Conservation (phyloP, 2,113 vertebrate genomes). For the Brevimyrus niger region DNA sequence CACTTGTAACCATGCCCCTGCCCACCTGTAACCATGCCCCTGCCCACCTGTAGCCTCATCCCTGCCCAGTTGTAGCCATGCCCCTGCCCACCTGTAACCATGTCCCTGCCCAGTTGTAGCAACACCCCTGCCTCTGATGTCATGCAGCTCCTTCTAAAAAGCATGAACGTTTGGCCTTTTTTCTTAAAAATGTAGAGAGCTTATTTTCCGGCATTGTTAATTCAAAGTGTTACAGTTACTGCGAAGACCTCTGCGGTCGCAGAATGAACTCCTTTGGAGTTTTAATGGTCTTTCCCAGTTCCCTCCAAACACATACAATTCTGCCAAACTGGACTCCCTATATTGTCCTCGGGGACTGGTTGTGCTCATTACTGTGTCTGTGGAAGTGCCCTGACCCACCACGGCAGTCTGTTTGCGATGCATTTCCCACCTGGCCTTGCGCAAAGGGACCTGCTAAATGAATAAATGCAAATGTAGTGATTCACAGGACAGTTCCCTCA, state of each 20-base stretch:
- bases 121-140: background rate
- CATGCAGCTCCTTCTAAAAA: background rate
- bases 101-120: background rate
- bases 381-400: background rate
- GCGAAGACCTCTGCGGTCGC: background rate
- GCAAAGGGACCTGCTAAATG: background rate
- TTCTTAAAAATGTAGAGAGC: background rate
- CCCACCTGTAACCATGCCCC: too few species aligned
- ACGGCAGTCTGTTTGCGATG: background rate
- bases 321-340: background rate
- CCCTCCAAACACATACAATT: background rate
- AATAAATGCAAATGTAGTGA: background rate
- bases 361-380: background rate
- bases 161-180: background rate
- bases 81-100: too few species aligned
- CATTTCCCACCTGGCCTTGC: background rate
- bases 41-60: too few species aligned
- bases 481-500: background rate
- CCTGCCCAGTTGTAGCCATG: too few species aligned
- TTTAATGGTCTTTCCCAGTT: background rate
- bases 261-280: background rate
- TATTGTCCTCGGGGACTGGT: background rate
- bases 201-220: background rate
- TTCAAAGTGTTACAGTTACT: background rate
- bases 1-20: too few species aligned